phyloP scores from a whole-genome alignment of 2,888 invertebrate species.

The Lepidocyrtinus sp. region DNA sequence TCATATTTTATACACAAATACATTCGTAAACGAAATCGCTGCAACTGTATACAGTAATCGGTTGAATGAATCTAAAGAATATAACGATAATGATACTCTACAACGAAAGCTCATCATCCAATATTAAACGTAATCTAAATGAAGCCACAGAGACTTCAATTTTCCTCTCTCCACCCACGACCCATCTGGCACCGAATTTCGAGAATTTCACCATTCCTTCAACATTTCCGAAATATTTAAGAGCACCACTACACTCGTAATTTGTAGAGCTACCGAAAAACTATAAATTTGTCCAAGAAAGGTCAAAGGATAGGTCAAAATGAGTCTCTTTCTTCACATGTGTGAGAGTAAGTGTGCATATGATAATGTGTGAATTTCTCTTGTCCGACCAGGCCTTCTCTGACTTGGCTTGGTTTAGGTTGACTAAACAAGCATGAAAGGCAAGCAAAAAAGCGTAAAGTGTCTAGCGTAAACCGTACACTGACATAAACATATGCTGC shows the following conservation, averaged over 20 bases:
- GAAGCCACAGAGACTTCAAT: not conserved
- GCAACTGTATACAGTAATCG: not conserved
- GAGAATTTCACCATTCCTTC: conserved; percentile 20
- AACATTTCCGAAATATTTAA: conserved; percentile 15
- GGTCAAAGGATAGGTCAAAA: conserved; percentile 55
- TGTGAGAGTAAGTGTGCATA: conserved; percentile 40
- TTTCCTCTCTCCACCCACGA: conserved; percentile 48
- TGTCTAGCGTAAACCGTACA: not conserved
- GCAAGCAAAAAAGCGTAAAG: not conserved
- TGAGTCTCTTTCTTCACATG: conserved; percentile 57
- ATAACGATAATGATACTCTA: not conserved
- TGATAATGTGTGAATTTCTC: not conserved
- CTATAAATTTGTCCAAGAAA: conserved; percentile 20
- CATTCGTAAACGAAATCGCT: not conserved
- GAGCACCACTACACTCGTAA: not conserved
- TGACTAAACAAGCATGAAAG: not conserved
- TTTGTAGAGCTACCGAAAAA: conserved; percentile 47
- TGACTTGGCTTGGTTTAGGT: not conserved
- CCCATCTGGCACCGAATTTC: conserved; percentile 57
- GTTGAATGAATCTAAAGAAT: not conserved
- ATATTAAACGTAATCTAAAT: not conserved
- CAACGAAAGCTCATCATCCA: not conserved
- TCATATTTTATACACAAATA: too few relatives aligned
- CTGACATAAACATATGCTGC: conserved; percentile 10
- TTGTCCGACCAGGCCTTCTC: not conserved